Evolutionary conservation across 2,797 vertebrate species (phyloP).

Genomic region (Fringilla coelebs): DNA sequence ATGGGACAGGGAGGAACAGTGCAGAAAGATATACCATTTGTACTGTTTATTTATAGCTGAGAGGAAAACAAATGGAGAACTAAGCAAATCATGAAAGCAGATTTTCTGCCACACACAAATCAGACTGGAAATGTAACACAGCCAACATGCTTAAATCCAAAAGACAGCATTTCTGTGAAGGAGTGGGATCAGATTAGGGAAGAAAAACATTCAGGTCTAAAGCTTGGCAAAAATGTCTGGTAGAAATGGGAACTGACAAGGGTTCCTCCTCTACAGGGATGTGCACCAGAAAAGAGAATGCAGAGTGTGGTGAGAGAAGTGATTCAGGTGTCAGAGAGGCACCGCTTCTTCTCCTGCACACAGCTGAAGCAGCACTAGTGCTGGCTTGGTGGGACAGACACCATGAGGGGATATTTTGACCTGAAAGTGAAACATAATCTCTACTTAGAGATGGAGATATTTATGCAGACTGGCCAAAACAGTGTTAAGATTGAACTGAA

Average conservation of each 20-base stretch:
- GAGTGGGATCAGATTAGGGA: neutral
- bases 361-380: neutral
- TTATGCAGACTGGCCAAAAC: neutral
- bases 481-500: neutral
- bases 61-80: neutral
- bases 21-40: neutral
- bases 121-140: neutral
- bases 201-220: neutral
- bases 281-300: neutral
- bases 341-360: neutral
- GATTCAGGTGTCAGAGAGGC: neutral
- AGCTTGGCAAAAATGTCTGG: neutral
- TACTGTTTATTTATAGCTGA: neutral
- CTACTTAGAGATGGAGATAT: neutral
- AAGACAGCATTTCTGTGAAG: neutral
- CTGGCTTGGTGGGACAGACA: neutral
- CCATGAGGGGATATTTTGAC: neutral
- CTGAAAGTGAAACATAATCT: neutral
- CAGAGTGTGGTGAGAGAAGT: fast-evolving
- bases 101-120: neutral
- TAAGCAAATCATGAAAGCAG: neutral
- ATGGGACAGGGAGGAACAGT: neutral
- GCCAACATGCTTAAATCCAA: neutral
- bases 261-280: neutral
- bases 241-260: neutral